Evolutionary conservation across 2,113 vertebrate genomes (phyloP).

Genomic region (Probosciger aterrimus): DNA sequence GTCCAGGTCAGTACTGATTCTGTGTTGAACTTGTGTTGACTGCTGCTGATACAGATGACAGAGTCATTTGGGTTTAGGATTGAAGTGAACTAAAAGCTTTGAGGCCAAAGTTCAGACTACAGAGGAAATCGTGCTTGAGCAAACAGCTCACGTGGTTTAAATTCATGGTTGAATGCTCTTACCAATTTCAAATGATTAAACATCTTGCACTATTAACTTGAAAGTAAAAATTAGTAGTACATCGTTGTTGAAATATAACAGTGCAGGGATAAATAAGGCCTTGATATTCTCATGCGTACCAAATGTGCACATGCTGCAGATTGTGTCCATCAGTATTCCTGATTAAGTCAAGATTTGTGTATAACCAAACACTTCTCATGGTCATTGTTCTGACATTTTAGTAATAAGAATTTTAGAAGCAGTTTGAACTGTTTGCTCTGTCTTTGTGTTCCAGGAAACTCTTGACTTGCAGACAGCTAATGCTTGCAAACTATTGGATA

Average conservation of each 20-base stretch:
- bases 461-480: not conserved
- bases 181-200: not conserved
- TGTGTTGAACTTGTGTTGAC: not conserved
- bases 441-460: not conserved
- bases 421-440: not conserved
- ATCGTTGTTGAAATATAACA: not conserved
- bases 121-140: not conserved
- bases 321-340: not conserved
- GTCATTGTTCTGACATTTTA: not conserved
- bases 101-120: not conserved
- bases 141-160: not conserved
- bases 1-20: conserved; percentile 80
- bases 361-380: not conserved
- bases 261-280: not conserved
- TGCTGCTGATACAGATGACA: not conserved
- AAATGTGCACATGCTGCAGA: not conserved
- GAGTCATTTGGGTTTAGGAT: not conserved
- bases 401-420: not conserved
- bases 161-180: not conserved
- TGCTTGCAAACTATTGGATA: not conserved
- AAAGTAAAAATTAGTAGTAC: not conserved
- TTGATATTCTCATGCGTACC: not conserved
- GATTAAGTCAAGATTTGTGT: not conserved
- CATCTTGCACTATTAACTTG: not conserved
- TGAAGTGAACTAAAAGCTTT: not conserved